A percentile compares a stretch with the other conserved stretches of the same genome.
phyloP scores from a whole-genome alignment of 2,888 invertebrate species.

The Apamea anceps region DNA sequence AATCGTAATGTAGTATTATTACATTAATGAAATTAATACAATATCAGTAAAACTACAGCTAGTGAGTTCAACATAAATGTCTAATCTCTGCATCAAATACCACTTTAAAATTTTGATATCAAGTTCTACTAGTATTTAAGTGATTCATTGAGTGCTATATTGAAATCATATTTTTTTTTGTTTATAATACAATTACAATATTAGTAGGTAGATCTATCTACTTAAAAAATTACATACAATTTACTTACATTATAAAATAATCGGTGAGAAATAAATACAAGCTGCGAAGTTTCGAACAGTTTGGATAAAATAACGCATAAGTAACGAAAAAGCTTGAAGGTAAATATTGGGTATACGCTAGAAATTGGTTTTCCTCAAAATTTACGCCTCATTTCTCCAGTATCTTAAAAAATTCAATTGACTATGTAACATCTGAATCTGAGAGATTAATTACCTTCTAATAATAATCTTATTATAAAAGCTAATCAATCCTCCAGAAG shows the following conservation, averaged over 20 bases:
- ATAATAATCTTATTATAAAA: constrained; percentile 12
- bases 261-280: constrained; percentile 68
- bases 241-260: constrained; percentile 59
- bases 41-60: neutral
- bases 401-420: constrained; percentile 33
- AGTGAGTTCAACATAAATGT: constrained; percentile 29
- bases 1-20: neutral
- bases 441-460: constrained; percentile 31
- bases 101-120: constrained; percentile 38
- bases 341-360: constrained; percentile 23
- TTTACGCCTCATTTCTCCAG: constrained; percentile 19
- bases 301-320: constrained; percentile 18
- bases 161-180: constrained; percentile 45
- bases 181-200: constrained; percentile 55
- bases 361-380: constrained; percentile 28
- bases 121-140: constrained; percentile 28
- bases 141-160: constrained; percentile 40
- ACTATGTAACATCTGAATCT: constrained; percentile 39
- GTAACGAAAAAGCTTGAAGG: constrained; percentile 22
- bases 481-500: constrained; percentile 36
- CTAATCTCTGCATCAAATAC: constrained; percentile 42
- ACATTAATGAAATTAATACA: neutral
- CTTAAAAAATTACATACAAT: constrained; percentile 58
- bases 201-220: constrained; percentile 61
- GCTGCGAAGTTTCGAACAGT: constrained; percentile 52